A percentile compares a stretch with the other conserved stretches of the same genome.
Conservation (phyloP, 1,140 invertebrate genomes). For the Plutomurus gul region DNA sequence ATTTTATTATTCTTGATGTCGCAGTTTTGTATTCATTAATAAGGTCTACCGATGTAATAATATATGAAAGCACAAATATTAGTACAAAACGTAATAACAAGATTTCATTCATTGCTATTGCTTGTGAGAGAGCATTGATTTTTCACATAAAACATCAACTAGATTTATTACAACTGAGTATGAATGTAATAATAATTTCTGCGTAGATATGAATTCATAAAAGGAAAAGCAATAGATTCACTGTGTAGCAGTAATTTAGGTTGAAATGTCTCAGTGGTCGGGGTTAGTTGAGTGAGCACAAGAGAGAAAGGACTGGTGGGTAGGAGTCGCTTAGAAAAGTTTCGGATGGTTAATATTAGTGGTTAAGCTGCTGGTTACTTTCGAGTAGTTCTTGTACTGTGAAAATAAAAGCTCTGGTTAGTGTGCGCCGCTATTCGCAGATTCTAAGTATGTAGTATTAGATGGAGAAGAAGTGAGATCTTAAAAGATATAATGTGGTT, state of each 20-base stretch:
- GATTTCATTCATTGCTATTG: too few relatives aligned
- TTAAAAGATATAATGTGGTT: background rate
- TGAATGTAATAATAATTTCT: too few relatives aligned
- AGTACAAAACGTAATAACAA: too few relatives aligned
- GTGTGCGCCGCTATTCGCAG: background rate
- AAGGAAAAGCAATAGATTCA: background rate
- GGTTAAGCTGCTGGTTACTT: background rate
- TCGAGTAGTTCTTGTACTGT: background rate
- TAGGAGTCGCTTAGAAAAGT: background rate
- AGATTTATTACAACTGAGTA: too few relatives aligned
- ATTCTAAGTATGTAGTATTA: background rate
- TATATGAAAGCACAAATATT: too few relatives aligned
- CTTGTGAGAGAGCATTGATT: too few relatives aligned
- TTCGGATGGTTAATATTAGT: background rate
- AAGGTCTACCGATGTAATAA: too few relatives aligned
- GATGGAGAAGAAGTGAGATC: background rate
- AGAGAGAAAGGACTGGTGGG: background rate
- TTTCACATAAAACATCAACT: too few relatives aligned
- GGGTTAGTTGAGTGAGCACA: background rate
- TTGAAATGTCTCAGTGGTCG: constrained; percentile 2
- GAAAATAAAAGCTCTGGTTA: background rate
- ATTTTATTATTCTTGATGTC: too few relatives aligned
- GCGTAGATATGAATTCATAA: constrained; percentile 2
- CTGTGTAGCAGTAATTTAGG: background rate
- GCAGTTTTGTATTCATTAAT: too few relatives aligned